phyloP scores from a whole-genome alignment of 2,797 vertebrate genomes.

The Eulemur mongoz region DNA sequence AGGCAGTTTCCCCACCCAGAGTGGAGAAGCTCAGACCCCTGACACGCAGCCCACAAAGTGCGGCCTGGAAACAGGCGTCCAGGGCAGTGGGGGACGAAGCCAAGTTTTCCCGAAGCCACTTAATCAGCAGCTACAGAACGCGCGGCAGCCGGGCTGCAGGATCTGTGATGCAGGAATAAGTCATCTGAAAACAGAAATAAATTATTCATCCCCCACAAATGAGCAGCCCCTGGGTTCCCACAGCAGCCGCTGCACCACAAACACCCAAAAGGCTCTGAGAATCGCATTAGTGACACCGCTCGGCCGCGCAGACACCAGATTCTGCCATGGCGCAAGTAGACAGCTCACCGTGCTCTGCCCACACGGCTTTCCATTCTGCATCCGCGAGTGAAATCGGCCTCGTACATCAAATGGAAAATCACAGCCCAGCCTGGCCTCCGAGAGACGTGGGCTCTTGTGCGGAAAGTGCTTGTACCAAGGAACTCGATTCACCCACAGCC shows the following conservation, averaged over 20 bases:
- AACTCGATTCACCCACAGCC: not conserved
- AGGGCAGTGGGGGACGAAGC: not conserved
- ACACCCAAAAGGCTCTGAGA: not conserved
- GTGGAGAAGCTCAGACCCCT: not conserved
- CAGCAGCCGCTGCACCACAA: not conserved
- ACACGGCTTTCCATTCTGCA: accelerated
- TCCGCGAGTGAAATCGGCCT: not conserved
- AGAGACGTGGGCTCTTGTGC: not conserved
- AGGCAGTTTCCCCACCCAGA: not conserved
- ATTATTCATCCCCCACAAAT: conserved; percentile 71
- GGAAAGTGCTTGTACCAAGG: not conserved
- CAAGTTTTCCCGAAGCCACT: not conserved
- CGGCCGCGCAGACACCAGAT: not conserved
- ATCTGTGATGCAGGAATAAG: not conserved
- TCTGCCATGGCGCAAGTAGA: accelerated
- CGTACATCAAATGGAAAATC: not conserved
- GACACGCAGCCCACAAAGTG: not conserved
- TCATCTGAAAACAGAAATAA: conserved; percentile 59
- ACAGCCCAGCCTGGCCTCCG: accelerated
- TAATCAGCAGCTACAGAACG: not conserved
- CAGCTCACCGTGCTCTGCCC: not conserved
- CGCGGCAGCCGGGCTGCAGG: accelerated
- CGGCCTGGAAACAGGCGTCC: not conserved
- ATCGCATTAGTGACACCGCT: not conserved
- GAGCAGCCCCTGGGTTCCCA: conserved; percentile 38